Base-by-base conservation (phyloP, 2,113 vertebrate species). In the Trichechus manatus region DNA sequence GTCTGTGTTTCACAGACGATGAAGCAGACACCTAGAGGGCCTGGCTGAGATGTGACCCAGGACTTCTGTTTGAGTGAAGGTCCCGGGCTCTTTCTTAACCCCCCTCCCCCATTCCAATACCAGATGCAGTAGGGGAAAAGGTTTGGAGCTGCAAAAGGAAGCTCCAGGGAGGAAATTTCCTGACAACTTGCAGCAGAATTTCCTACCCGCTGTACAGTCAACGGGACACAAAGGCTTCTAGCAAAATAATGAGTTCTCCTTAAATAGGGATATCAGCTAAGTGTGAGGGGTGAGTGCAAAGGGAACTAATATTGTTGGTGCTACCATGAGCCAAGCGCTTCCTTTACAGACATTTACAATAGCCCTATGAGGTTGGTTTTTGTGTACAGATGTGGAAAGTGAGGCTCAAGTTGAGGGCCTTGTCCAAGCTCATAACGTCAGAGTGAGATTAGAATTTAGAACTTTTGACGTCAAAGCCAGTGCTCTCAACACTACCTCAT, bases 61-160 rank as follows among this genome's bases (percentile, higher is more conserved):
- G 36, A n/a, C 19, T 82, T 85, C 64, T 31, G 50, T 89, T 85
- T 29, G 39, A 87, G 50, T 59, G 44, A 56, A 42, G 29, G 9
- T 61, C 44, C 31, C 79, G 39, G 36, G 27, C n/a, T 90, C 47
- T 66, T 14, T 39, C 39, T 39, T 39, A 39, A 6, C 4, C 10
- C 9, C 11, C 13, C 64, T 68, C n/a, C 4, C 39, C 6, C 33
- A 39, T 10, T 14, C 70, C 44, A 19, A 5, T 9, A 56, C 56
- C 33, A 29, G 0, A 5, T 70, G 20, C 6, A 31, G 1, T 1
- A 4, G 19, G 15, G 33, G 27, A 20, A 2, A 61, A 44, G 15
- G 11, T 39, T 92, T 87, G 68, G 22, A 23, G 19, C 0, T 6
- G 47, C 29, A 61, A n/a, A 11, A 10, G 7, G 53, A 22, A 36